A percentile compares a stretch with the other conserved stretches of the same genome.
Conservation (phyloP, 1,140 invertebrate genomes). For the Aphis gossypii region DNA sequence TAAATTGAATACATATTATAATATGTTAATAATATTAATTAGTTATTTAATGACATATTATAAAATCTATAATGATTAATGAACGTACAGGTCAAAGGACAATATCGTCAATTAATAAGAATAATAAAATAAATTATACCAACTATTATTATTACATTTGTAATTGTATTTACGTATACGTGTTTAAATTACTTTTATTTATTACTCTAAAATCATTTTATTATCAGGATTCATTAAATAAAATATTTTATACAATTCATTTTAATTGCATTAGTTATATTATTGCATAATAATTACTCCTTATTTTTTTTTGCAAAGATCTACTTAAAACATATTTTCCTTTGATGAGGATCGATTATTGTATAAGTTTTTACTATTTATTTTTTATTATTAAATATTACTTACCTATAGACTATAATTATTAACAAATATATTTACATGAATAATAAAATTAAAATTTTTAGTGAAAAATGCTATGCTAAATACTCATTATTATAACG, state of each 20-base stretch:
- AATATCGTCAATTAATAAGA: background rate
- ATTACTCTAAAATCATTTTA: background rate
- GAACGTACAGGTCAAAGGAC: background rate
- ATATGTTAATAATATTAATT: background rate
- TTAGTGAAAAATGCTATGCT: too few relatives aligned
- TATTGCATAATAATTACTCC: too few relatives aligned
- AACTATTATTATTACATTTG: background rate
- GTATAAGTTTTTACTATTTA: too few relatives aligned
- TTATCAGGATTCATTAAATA: background rate
- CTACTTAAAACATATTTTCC: too few relatives aligned
- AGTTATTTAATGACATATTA: background rate
- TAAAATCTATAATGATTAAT: background rate
- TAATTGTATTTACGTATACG: background rate
- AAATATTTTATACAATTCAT: background rate
- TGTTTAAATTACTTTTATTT: background rate
- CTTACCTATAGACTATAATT: too few relatives aligned
- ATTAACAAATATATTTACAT: too few relatives aligned
- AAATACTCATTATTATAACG: too few relatives aligned
- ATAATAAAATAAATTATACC: background rate
- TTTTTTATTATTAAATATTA: too few relatives aligned
- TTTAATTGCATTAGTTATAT: background rate
- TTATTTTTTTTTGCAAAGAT: too few relatives aligned
- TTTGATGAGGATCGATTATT: too few relatives aligned
- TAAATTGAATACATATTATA: background rate
- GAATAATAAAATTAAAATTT: too few relatives aligned